Evolutionary conservation across 2,797 vertebrate species (phyloP), one percentile per base, ranked within the genome.

Genomic region (Gallinago nigripennis): DNA sequence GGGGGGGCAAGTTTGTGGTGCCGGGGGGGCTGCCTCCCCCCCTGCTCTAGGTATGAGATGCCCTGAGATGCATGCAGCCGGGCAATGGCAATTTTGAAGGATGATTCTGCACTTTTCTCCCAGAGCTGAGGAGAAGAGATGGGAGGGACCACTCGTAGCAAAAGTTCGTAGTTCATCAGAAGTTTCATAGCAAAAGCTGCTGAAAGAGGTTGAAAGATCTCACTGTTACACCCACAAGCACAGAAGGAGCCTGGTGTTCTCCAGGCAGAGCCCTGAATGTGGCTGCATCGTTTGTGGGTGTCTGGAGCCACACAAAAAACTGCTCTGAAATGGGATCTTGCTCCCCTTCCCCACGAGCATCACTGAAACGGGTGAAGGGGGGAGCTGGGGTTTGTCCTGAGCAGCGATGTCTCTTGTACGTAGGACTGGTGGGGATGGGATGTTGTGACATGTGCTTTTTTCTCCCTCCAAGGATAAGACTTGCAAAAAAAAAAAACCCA

Each of bases 361-460:
- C 23, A 0, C 37, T 37, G 80, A 19, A 75, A 20, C 0, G 7
- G 58, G 43, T 17, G 61, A 51, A n/a, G n/a, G 16, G 39, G 9
- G 31, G 24, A 23, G 48, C 21, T 6, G 1, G 2, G 58, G 16
- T 20, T 6, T 2, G 0, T 46, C 65, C 90, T 6, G 43, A 33
- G 12, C 2, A 2, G 24, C 15, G 37, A 21, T 1, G 3, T 27
- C 60, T 28, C 21, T 8, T 45, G 31, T 16, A 3, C 14, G 0
- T n/a, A 11, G n/a, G 16, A 6, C 30, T 24, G 35, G 16, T 50
- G 48, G 54, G 51, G 46, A 23, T 17, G 46, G 39, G 58, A 6
- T 23, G 21, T 5, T 37, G 82, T 19, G 48, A 30, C 12, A 4
- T 0, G n/a, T 0, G 5, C n/a, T 46, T 56, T 25, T 57, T 35